These are phyloP conservation scores for Drosophila putrida DNA, from an alignment of 2,888 invertebrate species.

Conservation along the genomic window DNA sequence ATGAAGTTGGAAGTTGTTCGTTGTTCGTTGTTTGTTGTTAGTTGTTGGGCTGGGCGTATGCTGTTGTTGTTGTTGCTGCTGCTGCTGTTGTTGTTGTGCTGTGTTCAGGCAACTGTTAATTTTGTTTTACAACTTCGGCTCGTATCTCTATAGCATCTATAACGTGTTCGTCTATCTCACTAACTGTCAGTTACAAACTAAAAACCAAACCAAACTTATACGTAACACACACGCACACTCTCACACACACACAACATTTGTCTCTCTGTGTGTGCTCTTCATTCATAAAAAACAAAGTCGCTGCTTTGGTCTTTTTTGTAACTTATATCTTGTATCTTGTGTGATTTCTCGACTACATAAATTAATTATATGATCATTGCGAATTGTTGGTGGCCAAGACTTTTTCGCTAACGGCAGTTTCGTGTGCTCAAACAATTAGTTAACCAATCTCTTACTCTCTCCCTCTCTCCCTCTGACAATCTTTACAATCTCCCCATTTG, in stretches of 20 bases:
- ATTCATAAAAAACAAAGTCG: constrained; percentile 62
- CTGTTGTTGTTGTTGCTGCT: constrained; percentile 3
- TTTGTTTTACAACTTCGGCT: constrained; percentile 72
- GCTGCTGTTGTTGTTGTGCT: constrained; percentile 17
- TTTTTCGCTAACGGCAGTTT: constrained; percentile 63
- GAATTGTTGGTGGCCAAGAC: constrained; percentile 45
- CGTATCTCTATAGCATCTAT: constrained; percentile 61
- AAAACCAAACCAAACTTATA: constrained; percentile 36
- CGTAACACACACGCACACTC: constrained; percentile 33
- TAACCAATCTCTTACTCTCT: constrained; percentile 4
- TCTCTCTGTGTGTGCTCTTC: constrained; percentile 41
- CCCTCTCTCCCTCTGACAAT: background rate
- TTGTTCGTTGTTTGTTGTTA: constrained; percentile 1
- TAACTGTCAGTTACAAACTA: constrained; percentile 66
- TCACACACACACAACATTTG: constrained; percentile 25
- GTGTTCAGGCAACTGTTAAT: constrained; percentile 79
- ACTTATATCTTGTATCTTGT: constrained; percentile 34
- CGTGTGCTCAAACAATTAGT: constrained; percentile 61
- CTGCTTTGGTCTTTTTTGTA: constrained; percentile 4
- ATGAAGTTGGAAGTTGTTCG: constrained; percentile 27
- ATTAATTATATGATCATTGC: constrained; percentile 56
- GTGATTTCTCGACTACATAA: constrained; percentile 56
- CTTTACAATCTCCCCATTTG: constrained; percentile 11
- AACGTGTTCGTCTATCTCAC: constrained; percentile 61
- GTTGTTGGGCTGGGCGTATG: constrained; percentile 53